A percentile compares a stretch with the other conserved stretches of the same genome.
These are phyloP conservation scores for Lepidurus packardi DNA, from an alignment of 1,140 invertebrate genomes.

Conservation along the genomic window DNA sequence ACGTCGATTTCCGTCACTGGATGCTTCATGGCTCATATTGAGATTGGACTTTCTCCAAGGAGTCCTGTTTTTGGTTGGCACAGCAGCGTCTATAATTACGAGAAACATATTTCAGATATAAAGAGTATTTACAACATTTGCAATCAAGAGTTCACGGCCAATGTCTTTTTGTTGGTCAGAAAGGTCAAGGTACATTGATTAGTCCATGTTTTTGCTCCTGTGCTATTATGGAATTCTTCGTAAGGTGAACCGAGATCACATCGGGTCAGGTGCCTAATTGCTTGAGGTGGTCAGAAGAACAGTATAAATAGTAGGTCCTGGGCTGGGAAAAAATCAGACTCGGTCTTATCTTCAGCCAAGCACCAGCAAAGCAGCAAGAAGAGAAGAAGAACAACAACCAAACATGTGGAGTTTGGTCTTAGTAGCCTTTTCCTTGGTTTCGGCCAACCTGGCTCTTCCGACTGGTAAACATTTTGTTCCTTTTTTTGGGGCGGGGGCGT, in stretches of 20 bases:
- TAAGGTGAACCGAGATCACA: too few species aligned
- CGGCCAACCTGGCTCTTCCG: background rate
- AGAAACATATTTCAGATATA: conserved; percentile 23
- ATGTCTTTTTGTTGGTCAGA: too few species aligned
- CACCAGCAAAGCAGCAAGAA: background rate
- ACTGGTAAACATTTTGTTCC: background rate
- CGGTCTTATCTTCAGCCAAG: background rate
- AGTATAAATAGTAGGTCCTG: background rate
- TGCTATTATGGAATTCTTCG: too few species aligned
- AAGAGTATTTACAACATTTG: background rate
- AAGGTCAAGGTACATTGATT: too few species aligned
- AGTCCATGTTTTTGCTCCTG: background rate
- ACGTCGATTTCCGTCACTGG: conserved; percentile 44
- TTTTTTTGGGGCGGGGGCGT: too few species aligned
- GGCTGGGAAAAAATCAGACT: background rate
- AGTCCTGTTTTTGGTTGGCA: conserved; percentile 62
- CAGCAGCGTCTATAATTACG: conserved; percentile 56
- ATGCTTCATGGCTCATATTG: conserved; percentile 58
- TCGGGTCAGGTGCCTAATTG: too few species aligned
- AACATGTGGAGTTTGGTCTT: background rate
- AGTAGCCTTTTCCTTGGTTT: background rate
- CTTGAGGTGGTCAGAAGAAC: background rate
- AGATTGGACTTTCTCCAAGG: conserved; percentile 67
- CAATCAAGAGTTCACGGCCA: too few species aligned
- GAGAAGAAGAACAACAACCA: background rate